These are phyloP conservation scores for Tribolium madens DNA, from an alignment of 1,140 invertebrate species.

Conservation along the genomic window DNA sequence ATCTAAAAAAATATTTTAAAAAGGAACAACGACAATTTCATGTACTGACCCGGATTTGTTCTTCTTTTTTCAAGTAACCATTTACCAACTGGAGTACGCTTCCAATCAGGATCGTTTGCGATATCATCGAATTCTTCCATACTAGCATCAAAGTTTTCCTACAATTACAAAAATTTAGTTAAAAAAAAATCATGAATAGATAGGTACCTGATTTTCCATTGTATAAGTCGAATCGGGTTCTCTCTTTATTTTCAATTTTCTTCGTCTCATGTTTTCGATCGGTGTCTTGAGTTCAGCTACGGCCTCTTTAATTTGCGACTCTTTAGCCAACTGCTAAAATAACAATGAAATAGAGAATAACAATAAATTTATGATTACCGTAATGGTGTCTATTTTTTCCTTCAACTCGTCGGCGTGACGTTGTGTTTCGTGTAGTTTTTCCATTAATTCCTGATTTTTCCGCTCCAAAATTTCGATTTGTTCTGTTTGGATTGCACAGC, in stretches of 20 bases:
- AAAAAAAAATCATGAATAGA: not conserved
- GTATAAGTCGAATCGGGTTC: constrained; percentile 1
- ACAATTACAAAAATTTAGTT: not conserved
- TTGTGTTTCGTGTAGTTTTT: constrained; percentile 2
- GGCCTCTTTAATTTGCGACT: not conserved
- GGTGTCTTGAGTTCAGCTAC: not conserved
- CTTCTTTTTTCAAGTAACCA: not conserved
- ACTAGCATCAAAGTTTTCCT: not conserved
- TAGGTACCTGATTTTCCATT: constrained; percentile 12
- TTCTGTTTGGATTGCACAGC: constrained; percentile 61
- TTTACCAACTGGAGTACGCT: constrained; percentile 15
- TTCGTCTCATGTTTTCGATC: not conserved
- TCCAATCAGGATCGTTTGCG: constrained; percentile 26
- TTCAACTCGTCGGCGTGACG: constrained; percentile 50
- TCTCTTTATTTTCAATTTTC: not conserved
- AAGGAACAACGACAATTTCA: too few relatives aligned
- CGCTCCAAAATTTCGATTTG: constrained; percentile 47
- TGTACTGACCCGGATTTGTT: not conserved
- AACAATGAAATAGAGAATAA: not conserved
- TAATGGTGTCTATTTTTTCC: constrained; percentile 46
- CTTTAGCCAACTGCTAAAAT: constrained; percentile 6
- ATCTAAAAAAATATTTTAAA: too few relatives aligned
- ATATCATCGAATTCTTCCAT: constrained; percentile 12
- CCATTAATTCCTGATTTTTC: constrained; percentile 6
- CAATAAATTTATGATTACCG: not conserved